A percentile compares a stretch with the other conserved stretches of the same genome.
These are phyloP conservation scores for Mystacornis crossleyi DNA, from an alignment of 2,113 vertebrate genomes.

Conservation along the genomic window DNA sequence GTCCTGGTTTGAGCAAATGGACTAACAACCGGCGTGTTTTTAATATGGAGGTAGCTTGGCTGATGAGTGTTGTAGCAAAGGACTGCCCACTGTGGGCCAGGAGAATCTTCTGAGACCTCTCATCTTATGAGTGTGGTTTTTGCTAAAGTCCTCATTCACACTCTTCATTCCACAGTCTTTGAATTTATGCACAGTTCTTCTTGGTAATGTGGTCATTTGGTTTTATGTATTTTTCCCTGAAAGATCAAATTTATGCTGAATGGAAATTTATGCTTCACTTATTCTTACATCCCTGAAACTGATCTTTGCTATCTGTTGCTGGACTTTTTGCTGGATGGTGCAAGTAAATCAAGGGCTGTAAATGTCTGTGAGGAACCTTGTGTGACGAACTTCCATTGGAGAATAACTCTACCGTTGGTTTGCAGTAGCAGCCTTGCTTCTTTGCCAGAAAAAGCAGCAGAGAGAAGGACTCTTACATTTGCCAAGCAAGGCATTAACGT, in stretches of 20 bases:
- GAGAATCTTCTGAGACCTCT: not conserved
- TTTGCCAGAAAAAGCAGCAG: not conserved
- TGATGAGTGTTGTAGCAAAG: not conserved
- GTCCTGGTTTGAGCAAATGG: not conserved
- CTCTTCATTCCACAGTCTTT: not conserved
- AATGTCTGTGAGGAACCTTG: not conserved
- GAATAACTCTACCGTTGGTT: not conserved
- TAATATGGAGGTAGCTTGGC: not conserved
- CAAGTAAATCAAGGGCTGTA: not conserved
- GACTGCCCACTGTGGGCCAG: not conserved
- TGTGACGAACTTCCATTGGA: not conserved
- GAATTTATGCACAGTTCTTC: not conserved
- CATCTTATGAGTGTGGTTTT: fast-evolving
- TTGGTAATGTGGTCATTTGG: not conserved
- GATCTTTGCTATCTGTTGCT: not conserved
- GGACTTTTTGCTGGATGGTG: not conserved
- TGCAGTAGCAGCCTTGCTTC: not conserved
- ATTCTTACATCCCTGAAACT: not conserved
- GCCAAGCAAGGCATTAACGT: fast-evolving
- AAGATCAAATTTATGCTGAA: not conserved
- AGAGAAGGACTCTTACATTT: not conserved
- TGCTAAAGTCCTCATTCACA: not conserved
- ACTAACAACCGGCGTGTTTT: not conserved
- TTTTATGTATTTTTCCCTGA: not conserved
- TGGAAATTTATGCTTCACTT: not conserved